Base-by-base conservation (phyloP, 2,888 invertebrate genomes). In the Drosophila borealis region DNA sequence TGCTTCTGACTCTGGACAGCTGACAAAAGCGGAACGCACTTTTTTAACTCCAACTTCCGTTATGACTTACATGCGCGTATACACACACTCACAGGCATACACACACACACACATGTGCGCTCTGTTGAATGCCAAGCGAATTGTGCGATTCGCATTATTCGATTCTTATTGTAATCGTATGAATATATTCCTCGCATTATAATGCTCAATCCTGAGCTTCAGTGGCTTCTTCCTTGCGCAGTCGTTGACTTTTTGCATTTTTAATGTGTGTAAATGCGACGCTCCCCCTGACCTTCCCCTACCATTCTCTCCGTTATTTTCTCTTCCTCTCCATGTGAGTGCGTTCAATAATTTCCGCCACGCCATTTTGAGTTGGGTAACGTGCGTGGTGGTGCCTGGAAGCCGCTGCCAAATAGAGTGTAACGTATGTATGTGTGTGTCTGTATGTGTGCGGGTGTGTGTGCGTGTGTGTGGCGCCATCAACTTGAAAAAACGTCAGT, bases 121-220 rank as follows among this genome's bases (percentile, higher is more conserved):
- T 44, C 50, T 54, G 25, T 45, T 68, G 72, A 75, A 55, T 64
- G 64, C 25, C 56, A 65, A 62, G 51, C 62, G 73, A 76, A 76
- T 73, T 73, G 73, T 73, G 62, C 56, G 59, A 66, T 66, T 60
- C 67, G 72, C 74, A 83, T 80, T 77, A 85, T 87, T 83, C 82
- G 85, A 88, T 85, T 85, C 81, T 88, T 78, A 84, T 84, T 88
- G 84, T 88, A 82, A 88, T 88, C 86, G 73, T 61, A 84, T 84
- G 86, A 88, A 88, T 84, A 88, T 80, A 88, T 88, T 88, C 84
- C 64, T 68, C 66, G 74, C 72, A 72, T 87, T 81, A 84, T 83
- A 84, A 72, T 78, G 76, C 79, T 79, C 81, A 79, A 61, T 69
- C 63, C 70, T 66, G 71, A 74, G 81, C 80, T 84, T 73, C 85